A percentile compares a stretch with the other conserved stretches of the same genome.
Conservation (phyloP, 2,113 vertebrate genomes). For the Cyprinodon tularosa region DNA sequence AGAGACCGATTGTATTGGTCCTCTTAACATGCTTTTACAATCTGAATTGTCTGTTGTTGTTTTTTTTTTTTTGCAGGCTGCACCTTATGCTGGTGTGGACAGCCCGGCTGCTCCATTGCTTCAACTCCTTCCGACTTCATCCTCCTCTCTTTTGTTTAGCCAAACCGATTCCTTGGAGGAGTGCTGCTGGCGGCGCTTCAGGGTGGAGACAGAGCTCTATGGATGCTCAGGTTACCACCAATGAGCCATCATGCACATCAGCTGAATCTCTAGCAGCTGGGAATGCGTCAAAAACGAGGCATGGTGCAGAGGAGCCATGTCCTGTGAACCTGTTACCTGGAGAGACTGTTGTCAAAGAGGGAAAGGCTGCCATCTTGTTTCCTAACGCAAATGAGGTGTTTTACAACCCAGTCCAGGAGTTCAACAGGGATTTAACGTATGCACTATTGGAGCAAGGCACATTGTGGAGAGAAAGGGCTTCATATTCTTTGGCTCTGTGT, state of each 20-base stretch:
- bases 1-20: too few species aligned
- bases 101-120: not conserved
- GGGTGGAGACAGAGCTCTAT: slow-evolving; percentile 47
- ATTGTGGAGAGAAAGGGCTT: not conserved
- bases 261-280: slow-evolving; percentile 1
- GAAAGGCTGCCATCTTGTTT: slow-evolving; percentile 86
- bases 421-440: slow-evolving; percentile 91
- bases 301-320: not conserved
- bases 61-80: slow-evolving; percentile 10
- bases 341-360: slow-evolving; percentile 85
- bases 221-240: slow-evolving; percentile 17
- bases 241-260: not conserved
- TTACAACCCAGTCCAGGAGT: slow-evolving; percentile 94
- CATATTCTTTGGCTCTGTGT: not conserved
- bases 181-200: not conserved
- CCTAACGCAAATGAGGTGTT: slow-evolving; percentile 91
- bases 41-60: not conserved
- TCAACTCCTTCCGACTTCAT: slow-evolving; percentile 10
- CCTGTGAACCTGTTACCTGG: slow-evolving; percentile 55
- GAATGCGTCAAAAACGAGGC: not conserved
- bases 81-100: slow-evolving; percentile 51
- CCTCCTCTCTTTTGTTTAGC: not conserved
- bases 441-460: not conserved
- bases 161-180: not conserved
- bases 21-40: too few species aligned